Conservation (phyloP, 1,140 invertebrate species). For the Steinernema feltiae region DNA sequence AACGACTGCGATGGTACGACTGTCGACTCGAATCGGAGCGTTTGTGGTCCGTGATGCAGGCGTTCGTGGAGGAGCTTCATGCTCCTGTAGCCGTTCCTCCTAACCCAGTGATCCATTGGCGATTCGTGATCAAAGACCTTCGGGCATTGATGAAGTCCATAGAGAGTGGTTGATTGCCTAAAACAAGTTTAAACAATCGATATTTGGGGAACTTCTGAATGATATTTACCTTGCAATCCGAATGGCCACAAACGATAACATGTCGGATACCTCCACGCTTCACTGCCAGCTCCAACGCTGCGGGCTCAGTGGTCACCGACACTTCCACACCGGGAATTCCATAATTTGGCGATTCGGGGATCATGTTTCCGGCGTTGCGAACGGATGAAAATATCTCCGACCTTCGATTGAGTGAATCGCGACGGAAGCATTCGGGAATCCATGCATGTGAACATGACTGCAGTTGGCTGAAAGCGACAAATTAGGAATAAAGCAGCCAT, state of each 20-base stretch:
- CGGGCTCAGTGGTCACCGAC: constrained; percentile 72
- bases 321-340: constrained; percentile 50
- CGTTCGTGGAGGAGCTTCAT: constrained; percentile 73
- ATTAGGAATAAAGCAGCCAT: constrained; percentile 18
- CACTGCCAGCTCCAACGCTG: constrained; percentile 84
- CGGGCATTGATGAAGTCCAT: constrained; percentile 72
- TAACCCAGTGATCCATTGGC: constrained; percentile 80
- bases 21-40: constrained; percentile 65
- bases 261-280: constrained; percentile 80
- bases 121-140: constrained; percentile 73
- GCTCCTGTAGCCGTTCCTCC: constrained; percentile 73
- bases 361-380: constrained; percentile 84
- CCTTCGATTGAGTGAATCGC: constrained; percentile 82
- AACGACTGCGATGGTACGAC: constrained; percentile 77
- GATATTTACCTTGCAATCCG: constrained; percentile 75
- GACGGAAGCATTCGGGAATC: constrained; percentile 91
- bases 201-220: too few relatives aligned
- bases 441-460: constrained; percentile 91
- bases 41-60: constrained; percentile 69
- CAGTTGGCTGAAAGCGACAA: constrained; percentile 71
- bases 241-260: constrained; percentile 88
- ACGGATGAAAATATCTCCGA: constrained; percentile 94
- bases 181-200: constrained; percentile 20
- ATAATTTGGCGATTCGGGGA: constrained; percentile 78
- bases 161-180: constrained; percentile 71